Evolutionary conservation across 2,888 invertebrate species (phyloP).

Genomic region (Luperina nickerlii): DNA sequence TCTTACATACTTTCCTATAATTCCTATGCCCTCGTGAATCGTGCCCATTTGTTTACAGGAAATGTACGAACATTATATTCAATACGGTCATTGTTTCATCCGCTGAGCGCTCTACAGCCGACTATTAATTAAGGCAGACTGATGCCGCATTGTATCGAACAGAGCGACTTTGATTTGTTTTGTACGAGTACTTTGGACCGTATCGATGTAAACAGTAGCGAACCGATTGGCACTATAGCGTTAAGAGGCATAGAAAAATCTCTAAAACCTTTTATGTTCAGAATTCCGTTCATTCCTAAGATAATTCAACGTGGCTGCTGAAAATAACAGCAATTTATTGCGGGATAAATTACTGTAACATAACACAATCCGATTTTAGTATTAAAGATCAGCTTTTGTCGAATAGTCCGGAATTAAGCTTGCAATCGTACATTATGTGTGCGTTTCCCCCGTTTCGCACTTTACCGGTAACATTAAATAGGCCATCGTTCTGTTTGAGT

Average conservation of each 20-base stretch:
- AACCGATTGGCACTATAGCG: constrained; percentile 35
- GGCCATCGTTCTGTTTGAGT: constrained; percentile 85
- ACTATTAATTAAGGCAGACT: constrained; percentile 54
- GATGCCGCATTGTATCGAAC: constrained; percentile 46
- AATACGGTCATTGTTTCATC: constrained; percentile 45
- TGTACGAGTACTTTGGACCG: constrained; percentile 26
- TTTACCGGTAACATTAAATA: constrained; percentile 76
- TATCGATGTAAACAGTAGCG: constrained; percentile 43
- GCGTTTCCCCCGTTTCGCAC: constrained; percentile 61
- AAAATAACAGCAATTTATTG: constrained; percentile 44
- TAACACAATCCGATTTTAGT: constrained; percentile 48
- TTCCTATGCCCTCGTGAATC: constrained; percentile 17
- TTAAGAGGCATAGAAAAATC: constrained; percentile 38
- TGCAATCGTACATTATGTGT: constrained; percentile 57
- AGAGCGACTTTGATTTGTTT: constrained; percentile 36
- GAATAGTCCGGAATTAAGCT: constrained; percentile 38
- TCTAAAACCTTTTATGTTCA: constrained; percentile 46
- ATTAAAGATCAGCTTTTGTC: constrained; percentile 42
- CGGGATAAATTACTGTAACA: constrained; percentile 54
- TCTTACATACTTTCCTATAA: constrained; percentile 35
- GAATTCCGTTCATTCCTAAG: constrained; percentile 28
- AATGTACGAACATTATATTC: constrained; percentile 37
- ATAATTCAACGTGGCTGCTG: constrained; percentile 38
- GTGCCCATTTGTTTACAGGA: constrained; percentile 35
- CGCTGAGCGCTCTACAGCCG: constrained; percentile 31